phyloP scores from a whole-genome alignment of 64 coral and sea anemone species.

The Montipora capricornis region DNA sequence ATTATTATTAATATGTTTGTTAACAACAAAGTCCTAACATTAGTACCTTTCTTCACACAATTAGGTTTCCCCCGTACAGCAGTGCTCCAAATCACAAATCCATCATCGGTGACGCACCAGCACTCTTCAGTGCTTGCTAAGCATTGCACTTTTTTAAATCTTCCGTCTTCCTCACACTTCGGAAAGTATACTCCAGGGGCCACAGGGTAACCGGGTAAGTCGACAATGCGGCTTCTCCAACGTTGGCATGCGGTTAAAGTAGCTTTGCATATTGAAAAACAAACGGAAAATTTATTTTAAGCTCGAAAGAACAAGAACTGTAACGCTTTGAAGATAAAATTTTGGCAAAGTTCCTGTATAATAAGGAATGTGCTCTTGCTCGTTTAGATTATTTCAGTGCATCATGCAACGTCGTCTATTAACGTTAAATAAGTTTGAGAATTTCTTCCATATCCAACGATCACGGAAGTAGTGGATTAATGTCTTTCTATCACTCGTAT shows the following conservation, averaged over 20 bases:
- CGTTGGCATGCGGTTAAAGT: constrained; percentile 8
- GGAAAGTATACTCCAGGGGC: constrained; percentile 54
- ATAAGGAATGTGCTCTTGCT: no score
- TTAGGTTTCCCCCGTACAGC: constrained; percentile 61
- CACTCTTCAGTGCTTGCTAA: constrained; percentile 48
- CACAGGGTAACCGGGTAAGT: constrained; percentile 52
- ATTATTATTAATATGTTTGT: neutral
- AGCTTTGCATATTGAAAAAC: neutral
- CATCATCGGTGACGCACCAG: constrained; percentile 85
- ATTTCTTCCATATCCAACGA: no score
- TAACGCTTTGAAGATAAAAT: no score
- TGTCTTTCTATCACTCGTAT: no score
- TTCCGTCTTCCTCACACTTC: constrained; percentile 73
- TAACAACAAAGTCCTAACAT: neutral
- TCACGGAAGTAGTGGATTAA: no score
- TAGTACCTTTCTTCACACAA: constrained; percentile 62
- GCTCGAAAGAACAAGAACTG: no score
- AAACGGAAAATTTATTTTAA: neutral
- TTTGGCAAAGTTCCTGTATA: no score
- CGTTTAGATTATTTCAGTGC: no score
- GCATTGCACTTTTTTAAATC: constrained; percentile 74
- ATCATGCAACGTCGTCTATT: no score
- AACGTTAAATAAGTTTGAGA: no score
- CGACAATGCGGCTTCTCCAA: constrained; percentile 59
- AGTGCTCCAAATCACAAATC: constrained; percentile 76